A percentile compares a stretch with the other conserved stretches of the same genome.
Evolutionary conservation across 2,888 invertebrate species (phyloP).

Genomic region (Laothoe populi): DNA sequence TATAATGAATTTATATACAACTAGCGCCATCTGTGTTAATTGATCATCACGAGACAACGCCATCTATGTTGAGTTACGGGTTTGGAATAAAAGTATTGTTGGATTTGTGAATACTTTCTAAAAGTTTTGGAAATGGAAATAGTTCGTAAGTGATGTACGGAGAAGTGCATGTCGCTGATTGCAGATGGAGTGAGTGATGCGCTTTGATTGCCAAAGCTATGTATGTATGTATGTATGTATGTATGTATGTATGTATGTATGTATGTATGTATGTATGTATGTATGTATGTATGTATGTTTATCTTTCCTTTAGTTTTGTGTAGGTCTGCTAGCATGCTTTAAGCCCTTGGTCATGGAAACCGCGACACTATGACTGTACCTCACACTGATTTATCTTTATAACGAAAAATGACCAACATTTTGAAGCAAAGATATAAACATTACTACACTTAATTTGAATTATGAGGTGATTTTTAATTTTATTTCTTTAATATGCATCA

Average conservation of each 20-base stretch:
- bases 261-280: slow-evolving; percentile 33
- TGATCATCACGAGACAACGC: slow-evolving; percentile 28
- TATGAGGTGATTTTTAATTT: too few species aligned
- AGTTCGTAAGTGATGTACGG: slow-evolving; percentile 36
- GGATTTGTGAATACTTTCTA: background rate
- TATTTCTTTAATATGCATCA: too few species aligned
- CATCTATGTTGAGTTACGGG: slow-evolving; percentile 31
- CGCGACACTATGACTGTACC: slow-evolving; percentile 74
- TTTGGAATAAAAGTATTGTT: background rate
- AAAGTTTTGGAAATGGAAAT: slow-evolving; percentile 33
- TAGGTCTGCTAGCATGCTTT: slow-evolving; percentile 44
- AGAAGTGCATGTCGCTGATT: slow-evolving; percentile 42
- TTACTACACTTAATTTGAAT: too few species aligned
- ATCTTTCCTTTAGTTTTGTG: slow-evolving; percentile 43
- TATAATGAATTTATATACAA: background rate
- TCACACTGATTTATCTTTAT: slow-evolving; percentile 46
- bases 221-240: background rate
- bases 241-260: slow-evolving; percentile 30
- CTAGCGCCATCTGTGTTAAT: slow-evolving; percentile 9
- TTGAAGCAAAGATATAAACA: too few species aligned
- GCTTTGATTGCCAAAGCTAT: slow-evolving; percentile 65
- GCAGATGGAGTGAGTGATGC: slow-evolving; percentile 51
- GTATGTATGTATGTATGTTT: slow-evolving; percentile 32
- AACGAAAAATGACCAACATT: background rate
- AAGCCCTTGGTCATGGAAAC: slow-evolving; percentile 59